Percentiles rank a stretch among this genome's conserved stretches.
Evolutionary conservation across 2,888 invertebrate species (phyloP).

Genomic region (Drosophila aldrichi): DNA sequence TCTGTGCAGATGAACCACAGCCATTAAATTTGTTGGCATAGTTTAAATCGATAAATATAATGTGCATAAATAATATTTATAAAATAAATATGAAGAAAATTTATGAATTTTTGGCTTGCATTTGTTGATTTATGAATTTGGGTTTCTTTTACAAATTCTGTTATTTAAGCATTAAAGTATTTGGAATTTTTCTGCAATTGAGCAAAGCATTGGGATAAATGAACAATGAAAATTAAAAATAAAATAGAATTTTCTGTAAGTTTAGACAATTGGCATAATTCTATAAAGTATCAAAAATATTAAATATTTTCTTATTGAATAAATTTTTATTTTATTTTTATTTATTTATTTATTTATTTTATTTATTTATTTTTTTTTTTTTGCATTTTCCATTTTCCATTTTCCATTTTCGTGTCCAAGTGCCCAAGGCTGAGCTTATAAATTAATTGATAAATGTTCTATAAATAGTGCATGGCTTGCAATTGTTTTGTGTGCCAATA

Average conservation of each 20-base stretch:
- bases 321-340: too few relatives aligned
- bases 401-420: background rate
- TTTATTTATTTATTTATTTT: too few relatives aligned
- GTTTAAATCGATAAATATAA: background rate
- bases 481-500: background rate
- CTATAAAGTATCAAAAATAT: too few relatives aligned
- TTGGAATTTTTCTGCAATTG: background rate
- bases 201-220: background rate
- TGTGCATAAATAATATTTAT: too few relatives aligned
- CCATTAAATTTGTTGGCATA: background rate
- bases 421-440: background rate
- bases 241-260: background rate
- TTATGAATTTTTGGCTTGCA: background rate
- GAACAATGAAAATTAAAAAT: too few relatives aligned
- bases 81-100: background rate
- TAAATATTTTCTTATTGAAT: too few relatives aligned
- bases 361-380: background rate
- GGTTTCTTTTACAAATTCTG: background rate
- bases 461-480: background rate
- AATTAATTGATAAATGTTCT: conserved; percentile 10
- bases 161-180: background rate
- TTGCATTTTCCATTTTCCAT: background rate
- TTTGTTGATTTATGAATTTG: too few relatives aligned
- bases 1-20: background rate
- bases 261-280: background rate